These are phyloP conservation scores for Trididemnum miniatum DNA, from an alignment of 23 tunicate genomes.

Conservation along the genomic window DNA sequence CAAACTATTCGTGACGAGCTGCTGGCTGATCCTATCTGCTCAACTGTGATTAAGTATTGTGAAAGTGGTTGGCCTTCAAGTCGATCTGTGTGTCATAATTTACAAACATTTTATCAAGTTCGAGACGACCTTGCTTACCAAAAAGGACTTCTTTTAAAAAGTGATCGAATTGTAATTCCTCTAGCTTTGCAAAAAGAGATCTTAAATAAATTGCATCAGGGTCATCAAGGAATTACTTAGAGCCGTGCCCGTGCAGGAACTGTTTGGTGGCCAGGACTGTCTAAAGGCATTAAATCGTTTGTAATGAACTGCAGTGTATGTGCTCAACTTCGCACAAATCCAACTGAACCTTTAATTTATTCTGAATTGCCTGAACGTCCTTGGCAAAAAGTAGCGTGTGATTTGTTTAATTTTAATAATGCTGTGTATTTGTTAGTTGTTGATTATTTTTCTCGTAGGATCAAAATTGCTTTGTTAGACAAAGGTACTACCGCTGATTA, in stretches of 20 bases:
- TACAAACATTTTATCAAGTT: neutral
- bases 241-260: neutral
- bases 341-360: neutral
- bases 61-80: neutral
- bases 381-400: neutral
- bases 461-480: neutral
- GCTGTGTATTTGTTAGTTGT: neutral
- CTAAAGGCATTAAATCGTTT: neutral
- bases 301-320: neutral
- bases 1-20: neutral
- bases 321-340: neutral
- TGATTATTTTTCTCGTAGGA: neutral
- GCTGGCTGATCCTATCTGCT: too few species aligned
- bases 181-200: too few species aligned
- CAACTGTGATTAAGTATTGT: too few species aligned
- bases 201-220: too few species aligned
- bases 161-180: constrained; percentile 2
- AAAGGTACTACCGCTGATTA: neutral
- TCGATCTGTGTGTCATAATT: neutral
- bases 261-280: neutral
- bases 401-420: neutral
- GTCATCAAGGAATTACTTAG: constrained; percentile 19
- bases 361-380: neutral
- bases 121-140: neutral
- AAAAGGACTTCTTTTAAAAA: constrained; percentile 5